Base-by-base conservation (phyloP, 2,888 invertebrate genomes). In the Thera britannica region DNA sequence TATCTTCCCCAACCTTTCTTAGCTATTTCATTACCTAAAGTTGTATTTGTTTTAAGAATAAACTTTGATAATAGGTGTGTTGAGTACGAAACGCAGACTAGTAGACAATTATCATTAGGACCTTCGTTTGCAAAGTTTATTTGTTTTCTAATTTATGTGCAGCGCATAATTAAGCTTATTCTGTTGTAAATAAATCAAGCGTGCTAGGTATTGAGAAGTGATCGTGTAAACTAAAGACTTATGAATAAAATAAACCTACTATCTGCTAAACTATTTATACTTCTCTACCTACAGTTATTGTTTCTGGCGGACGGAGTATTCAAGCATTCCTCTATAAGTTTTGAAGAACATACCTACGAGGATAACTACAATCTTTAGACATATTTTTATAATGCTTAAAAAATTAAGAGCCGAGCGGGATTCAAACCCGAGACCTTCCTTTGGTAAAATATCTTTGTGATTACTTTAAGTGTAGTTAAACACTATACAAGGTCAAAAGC, bases 111-210 rank as follows among this genome's bases (percentile, higher is more conserved):
- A 64, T 38, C 44, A 44, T 57, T 46, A 57, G 34, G 64, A 65
- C 68, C 65, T 68, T 59, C 58, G 61, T 41, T 62, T 58, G 52
- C 62, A 65, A 56, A 56, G 57, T 80, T 77, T 78, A 78, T 78
- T 67, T 58, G 65, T 71, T 71, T 62, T 60, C 77, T 81, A 83
- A 83, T 83, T 82, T 81, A 83, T 83, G 77, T 76, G 75, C 72
- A 65, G 72, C 62, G 68, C 63, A 58, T 74, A 66, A 72, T 72
- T 46, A 71, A 69, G 63, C 67, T 68, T 70, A 70, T 67, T 65
- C 56, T 56, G 63, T 61, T 12, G 67, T 60, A 56, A 72, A 72
- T 77, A 79, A 77, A 73, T 73, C 72, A 71, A 58, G 62, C 63
- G 63, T 69, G 66, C 65, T 61, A 23, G 55, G 52, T 72, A 72